phyloP scores from a whole-genome alignment of 2,797 vertebrate species.

The Sarcoramphus papa region DNA sequence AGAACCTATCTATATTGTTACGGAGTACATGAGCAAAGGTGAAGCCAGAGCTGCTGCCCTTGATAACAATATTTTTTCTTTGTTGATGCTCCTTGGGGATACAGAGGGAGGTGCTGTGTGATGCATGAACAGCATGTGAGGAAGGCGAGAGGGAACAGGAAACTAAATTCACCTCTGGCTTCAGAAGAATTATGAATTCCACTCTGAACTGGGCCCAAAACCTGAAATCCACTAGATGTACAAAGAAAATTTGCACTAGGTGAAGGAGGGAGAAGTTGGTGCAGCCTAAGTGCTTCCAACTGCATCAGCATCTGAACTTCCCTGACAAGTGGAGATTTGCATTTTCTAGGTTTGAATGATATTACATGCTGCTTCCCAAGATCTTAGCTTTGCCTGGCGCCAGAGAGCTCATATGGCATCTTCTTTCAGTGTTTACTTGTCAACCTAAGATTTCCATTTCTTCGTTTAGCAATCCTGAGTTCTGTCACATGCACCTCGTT shows the following conservation, averaged over 20 bases:
- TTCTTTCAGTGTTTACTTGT: not conserved
- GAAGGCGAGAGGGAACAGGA: not conserved
- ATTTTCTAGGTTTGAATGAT: not conserved
- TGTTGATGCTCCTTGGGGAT: not conserved
- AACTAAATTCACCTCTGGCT: not conserved
- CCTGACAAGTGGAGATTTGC: not conserved
- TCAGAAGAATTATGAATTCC: not conserved
- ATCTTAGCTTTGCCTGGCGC: not conserved
- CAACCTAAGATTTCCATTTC: not conserved
- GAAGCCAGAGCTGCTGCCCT: not conserved
- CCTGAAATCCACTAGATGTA: not conserved
- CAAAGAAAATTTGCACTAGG: not conserved
- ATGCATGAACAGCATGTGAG: not conserved
- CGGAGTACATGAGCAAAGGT: constrained; percentile 98
- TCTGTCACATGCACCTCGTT: not conserved
- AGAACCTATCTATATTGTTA: constrained; percentile 97
- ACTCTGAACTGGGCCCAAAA: not conserved
- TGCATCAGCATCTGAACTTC: not conserved
- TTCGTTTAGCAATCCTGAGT: not conserved
- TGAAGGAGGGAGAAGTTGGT: not conserved
- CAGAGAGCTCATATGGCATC: not conserved
- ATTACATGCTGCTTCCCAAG: not conserved
- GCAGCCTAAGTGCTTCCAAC: not conserved
- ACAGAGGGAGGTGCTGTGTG: not conserved
- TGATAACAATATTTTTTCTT: not conserved